Conservation (phyloP, 2,113 vertebrate species). For the Tyto alba region DNA sequence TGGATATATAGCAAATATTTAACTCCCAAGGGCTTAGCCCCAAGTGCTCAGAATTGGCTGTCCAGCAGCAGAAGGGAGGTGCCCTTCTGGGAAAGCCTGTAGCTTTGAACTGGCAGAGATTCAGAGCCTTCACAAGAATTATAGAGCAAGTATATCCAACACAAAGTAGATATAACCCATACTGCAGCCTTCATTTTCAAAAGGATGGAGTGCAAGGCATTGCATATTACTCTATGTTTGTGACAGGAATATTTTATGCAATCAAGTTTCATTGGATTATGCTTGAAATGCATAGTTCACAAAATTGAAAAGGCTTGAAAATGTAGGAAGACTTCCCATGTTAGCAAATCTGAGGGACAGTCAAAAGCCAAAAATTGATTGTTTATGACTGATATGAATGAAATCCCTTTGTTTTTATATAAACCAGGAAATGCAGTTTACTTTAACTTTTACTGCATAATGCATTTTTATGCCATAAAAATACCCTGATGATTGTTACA, state of each 20-base stretch:
- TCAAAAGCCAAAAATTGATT: not conserved
- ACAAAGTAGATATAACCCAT: not conserved
- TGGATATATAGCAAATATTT: not conserved
- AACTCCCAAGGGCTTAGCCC: not conserved
- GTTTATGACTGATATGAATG: not conserved
- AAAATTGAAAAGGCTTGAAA: not conserved
- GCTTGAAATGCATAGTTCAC: not conserved
- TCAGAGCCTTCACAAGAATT: not conserved
- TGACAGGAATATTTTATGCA: not conserved
- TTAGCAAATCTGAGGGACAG: not conserved
- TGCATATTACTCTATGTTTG: not conserved
- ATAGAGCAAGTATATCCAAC: not conserved
- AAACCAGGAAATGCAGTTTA: not conserved
- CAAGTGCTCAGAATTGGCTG: not conserved
- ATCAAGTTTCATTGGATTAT: not conserved
- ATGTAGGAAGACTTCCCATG: not conserved
- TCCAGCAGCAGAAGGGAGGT: not conserved
- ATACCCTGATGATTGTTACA: not conserved
- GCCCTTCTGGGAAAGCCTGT: not conserved
- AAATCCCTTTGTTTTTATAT: not conserved
- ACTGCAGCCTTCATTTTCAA: not conserved
- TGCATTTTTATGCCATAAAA: not conserved
- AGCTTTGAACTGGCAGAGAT: not conserved
- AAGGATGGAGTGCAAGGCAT: not conserved
- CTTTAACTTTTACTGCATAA: not conserved